Percentiles rank a stretch among this genome's conserved stretches.
Evolutionary conservation across 2,797 vertebrate species (phyloP).

Genomic region (Bovichtus diacanthus): DNA sequence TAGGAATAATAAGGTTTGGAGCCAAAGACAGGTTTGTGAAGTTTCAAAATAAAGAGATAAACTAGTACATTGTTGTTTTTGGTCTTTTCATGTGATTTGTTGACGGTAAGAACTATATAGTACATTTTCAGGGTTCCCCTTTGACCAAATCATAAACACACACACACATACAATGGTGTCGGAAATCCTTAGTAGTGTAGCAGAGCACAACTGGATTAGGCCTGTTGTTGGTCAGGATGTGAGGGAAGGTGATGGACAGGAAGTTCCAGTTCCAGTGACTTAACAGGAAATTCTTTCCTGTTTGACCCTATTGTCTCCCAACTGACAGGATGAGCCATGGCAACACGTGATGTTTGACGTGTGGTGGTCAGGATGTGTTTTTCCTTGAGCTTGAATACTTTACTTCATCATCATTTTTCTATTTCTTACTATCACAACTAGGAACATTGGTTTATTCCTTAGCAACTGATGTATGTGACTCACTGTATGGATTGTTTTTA

Average conservation of each 20-base stretch:
- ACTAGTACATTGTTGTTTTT: not conserved
- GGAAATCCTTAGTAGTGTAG: slow-evolving; percentile 17
- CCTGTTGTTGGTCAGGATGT: slow-evolving; percentile 50
- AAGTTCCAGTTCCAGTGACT: slow-evolving; percentile 49
- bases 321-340: slow-evolving; percentile 21
- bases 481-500: slow-evolving; percentile 5
- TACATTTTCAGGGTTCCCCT: slow-evolving; percentile 1
- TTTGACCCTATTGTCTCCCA: slow-evolving; percentile 42
- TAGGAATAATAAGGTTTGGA: not conserved
- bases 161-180: not conserved
- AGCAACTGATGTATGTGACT: not conserved
- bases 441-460: not conserved
- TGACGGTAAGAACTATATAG: not conserved
- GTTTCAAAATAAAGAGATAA: not conserved
- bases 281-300: slow-evolving; percentile 44
- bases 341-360: not conserved
- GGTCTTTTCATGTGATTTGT: not conserved
- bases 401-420: not conserved
- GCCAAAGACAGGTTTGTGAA: not conserved
- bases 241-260: slow-evolving; percentile 42
- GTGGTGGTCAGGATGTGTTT: not conserved
- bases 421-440: not conserved
- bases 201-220: slow-evolving; percentile 4
- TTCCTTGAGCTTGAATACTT: not conserved
- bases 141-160: not conserved